phyloP scores from a whole-genome alignment of 2,888 invertebrate genomes.

The Melipona bicolor region DNA sequence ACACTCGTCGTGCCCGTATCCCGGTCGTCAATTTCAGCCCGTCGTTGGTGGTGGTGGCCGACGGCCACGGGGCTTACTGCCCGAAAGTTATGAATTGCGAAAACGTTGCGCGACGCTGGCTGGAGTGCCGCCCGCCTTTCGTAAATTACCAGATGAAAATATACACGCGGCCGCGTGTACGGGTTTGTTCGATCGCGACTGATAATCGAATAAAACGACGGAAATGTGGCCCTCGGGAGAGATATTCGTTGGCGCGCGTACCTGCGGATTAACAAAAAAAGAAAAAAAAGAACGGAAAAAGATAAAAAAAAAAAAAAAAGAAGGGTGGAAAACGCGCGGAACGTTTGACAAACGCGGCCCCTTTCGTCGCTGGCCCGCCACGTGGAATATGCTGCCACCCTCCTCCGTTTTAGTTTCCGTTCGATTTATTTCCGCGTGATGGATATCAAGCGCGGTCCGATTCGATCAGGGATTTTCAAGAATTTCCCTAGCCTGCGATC shows the following conservation, averaged over 20 bases:
- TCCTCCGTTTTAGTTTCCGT: neutral
- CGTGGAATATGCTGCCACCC: neutral
- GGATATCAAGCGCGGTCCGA: neutral
- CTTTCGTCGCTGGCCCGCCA: neutral
- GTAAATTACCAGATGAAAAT: slow-evolving; percentile 56
- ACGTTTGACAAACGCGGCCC: slow-evolving; percentile 30
- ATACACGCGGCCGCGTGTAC: neutral
- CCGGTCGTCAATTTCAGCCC: slow-evolving; percentile 54
- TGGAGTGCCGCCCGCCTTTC: slow-evolving; percentile 31
- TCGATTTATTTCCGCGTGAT: neutral
- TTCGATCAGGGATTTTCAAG: neutral
- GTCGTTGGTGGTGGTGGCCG: neutral
- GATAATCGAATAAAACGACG: slow-evolving; percentile 55
- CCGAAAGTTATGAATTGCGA: slow-evolving; percentile 62
- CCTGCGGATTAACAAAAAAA: slow-evolving; percentile 29
- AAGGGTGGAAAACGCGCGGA: neutral
- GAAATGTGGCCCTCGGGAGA: slow-evolving; percentile 35
- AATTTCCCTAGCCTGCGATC: neutral
- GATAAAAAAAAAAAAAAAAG: neutral
- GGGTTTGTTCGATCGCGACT: slow-evolving; percentile 38
- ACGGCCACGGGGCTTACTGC: slow-evolving; percentile 43
- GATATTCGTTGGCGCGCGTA: slow-evolving; percentile 17
- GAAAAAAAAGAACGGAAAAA: neutral
- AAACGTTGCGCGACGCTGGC: slow-evolving; percentile 34
- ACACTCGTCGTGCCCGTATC: slow-evolving; percentile 63